A percentile compares a stretch with the other conserved stretches of the same genome.
phyloP scores from a whole-genome alignment of 2,888 invertebrate genomes.

The Gari tellinella region DNA sequence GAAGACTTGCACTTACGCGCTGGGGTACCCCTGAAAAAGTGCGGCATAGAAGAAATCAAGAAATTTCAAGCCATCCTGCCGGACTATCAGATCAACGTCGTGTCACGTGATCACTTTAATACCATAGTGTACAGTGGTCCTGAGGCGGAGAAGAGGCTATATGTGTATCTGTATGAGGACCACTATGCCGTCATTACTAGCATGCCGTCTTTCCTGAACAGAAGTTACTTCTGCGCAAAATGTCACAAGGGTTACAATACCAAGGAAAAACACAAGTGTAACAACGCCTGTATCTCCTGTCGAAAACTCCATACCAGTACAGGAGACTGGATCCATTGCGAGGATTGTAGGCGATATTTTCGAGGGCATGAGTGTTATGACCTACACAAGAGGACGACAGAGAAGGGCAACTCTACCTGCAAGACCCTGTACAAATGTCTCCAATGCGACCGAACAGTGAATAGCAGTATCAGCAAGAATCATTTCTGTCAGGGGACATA shows the following conservation, averaged over 20 bases:
- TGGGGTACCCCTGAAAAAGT: slow-evolving; percentile 18
- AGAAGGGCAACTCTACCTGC: too few species aligned
- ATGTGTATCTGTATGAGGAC: slow-evolving; percentile 27
- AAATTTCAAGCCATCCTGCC: slow-evolving; percentile 14
- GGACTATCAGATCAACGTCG: slow-evolving; percentile 29
- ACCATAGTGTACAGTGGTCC: slow-evolving; percentile 33
- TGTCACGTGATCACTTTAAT: slow-evolving; percentile 39
- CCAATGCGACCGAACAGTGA: too few species aligned
- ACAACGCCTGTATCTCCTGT: slow-evolving; percentile 7
- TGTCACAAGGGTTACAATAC: slow-evolving; percentile 22
- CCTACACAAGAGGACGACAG: too few species aligned
- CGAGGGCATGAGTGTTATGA: too few species aligned
- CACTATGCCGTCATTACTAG: slow-evolving; percentile 45
- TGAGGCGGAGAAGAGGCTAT: slow-evolving; percentile 22
- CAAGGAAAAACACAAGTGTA: slow-evolving; percentile 9
- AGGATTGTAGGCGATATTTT: too few species aligned
- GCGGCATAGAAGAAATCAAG: slow-evolving; percentile 44
- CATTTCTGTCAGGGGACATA: too few species aligned
- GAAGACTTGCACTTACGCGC: slow-evolving; percentile 22
- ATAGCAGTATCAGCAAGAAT: too few species aligned
- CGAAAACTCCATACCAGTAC: too few species aligned
- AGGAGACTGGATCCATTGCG: too few species aligned
- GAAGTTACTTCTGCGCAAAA: slow-evolving; percentile 24
- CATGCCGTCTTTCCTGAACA: slow-evolving; percentile 35
- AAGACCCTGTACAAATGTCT: too few species aligned